A percentile compares a stretch with the other conserved stretches of the same genome.
Evolutionary conservation across 92 coral and sea anemone species (phyloP).

Genomic region (Umimayanthus kanabou): DNA sequence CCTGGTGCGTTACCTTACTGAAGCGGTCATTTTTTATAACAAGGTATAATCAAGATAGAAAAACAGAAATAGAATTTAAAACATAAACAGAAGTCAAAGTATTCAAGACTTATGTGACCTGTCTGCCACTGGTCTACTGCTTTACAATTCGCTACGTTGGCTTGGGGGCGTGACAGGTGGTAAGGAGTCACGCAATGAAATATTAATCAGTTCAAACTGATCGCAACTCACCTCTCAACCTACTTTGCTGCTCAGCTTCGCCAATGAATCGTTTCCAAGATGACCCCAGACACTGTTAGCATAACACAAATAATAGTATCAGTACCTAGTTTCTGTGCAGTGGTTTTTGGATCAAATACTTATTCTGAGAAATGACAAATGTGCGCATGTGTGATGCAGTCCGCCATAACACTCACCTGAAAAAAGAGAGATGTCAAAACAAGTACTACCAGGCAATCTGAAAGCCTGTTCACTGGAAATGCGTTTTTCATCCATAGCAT

Average conservation of each 20-base stretch:
- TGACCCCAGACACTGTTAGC: constrained; percentile 6
- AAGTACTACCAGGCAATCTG: neutral
- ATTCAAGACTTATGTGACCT: neutral
- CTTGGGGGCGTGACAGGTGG: constrained; percentile 18
- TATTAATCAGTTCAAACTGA: neutral
- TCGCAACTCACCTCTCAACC: neutral
- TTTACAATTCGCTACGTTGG: neutral
- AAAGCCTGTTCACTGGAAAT: neutral
- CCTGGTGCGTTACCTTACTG: too few relatives aligned
- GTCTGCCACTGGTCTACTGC: neutral
- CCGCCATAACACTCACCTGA: neutral
- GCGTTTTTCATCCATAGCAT: neutral
- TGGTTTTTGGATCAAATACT: neutral
- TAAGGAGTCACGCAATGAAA: constrained; percentile 13
- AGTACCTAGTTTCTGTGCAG: neutral
- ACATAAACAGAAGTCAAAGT: too few relatives aligned
- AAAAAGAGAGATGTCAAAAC: neutral
- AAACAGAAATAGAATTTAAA: too few relatives aligned
- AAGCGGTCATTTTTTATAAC: too few relatives aligned
- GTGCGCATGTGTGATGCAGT: neutral
- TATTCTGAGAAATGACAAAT: neutral
- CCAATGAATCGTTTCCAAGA: neutral
- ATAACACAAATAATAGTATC: neutral
- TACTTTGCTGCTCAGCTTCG: neutral
- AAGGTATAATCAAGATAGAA: too few relatives aligned